These are phyloP conservation scores for Pollenia griseotomentosa DNA, from an alignment of 2,888 invertebrate species.

Conservation along the genomic window DNA sequence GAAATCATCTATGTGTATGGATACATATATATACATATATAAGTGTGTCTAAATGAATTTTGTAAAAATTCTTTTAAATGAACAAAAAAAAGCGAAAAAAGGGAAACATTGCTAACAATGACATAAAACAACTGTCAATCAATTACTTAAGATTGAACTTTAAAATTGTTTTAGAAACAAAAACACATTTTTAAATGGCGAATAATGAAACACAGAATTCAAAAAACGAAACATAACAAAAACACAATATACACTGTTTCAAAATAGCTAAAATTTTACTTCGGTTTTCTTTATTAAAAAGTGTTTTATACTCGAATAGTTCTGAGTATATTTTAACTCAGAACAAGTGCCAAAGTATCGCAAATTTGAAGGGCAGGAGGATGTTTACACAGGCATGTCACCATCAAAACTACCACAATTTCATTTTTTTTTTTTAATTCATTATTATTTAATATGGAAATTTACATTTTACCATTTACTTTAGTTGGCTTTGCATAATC, in stretches of 20 bases:
- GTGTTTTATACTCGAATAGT: not conserved
- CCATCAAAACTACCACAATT: not conserved
- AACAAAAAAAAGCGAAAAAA: not conserved
- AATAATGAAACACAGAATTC: not conserved
- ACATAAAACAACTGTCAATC: constrained; percentile 63
- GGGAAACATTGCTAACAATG: constrained; percentile 14
- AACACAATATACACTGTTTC: not conserved
- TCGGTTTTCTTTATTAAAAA: too few species aligned
- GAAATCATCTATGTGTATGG: not conserved
- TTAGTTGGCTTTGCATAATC: constrained; percentile 26
- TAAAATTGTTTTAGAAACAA: constrained; percentile 53
- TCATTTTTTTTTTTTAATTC: not conserved
- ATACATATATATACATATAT: not conserved
- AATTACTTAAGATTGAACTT: constrained; percentile 63
- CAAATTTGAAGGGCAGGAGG: not conserved
- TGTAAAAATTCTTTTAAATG: constrained; percentile 23
- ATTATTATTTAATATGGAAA: not conserved
- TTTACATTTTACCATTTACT: constrained; percentile 19
- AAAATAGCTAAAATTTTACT: constrained; percentile 3
- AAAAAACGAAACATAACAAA: constrained; percentile 3
- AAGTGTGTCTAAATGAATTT: not conserved
- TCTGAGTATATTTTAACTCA: not conserved
- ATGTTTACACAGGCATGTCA: not conserved
- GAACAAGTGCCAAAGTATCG: not conserved
- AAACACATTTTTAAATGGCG: constrained; percentile 25